These are phyloP conservation scores for Chlorospingus semifuscus DNA, from an alignment of 2,797 vertebrate species.

Conservation along the genomic window DNA sequence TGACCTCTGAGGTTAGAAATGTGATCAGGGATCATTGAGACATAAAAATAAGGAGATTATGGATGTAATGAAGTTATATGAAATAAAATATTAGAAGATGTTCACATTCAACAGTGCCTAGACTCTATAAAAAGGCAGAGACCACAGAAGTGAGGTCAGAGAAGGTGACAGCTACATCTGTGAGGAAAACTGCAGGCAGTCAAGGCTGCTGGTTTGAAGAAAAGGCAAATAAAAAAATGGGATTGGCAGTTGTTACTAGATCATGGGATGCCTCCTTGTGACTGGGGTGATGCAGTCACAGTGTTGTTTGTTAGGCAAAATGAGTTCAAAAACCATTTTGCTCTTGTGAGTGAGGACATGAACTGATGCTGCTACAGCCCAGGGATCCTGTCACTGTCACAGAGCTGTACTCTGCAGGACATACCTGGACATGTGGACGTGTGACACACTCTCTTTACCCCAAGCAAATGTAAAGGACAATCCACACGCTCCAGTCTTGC, in stretches of 20 bases:
- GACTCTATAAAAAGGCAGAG: neutral
- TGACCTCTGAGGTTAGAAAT: neutral
- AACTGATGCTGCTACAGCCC: neutral
- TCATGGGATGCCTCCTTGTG: constrained; percentile 37
- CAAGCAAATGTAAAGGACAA: neutral
- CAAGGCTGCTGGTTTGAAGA: neutral
- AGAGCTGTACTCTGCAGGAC: neutral
- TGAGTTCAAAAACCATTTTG: neutral
- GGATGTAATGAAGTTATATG: neutral
- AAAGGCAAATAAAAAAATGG: neutral
- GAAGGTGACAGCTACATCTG: constrained; percentile 11
- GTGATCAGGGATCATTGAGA: neutral
- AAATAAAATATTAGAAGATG: neutral
- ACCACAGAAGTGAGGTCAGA: neutral
- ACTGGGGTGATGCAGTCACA: neutral
- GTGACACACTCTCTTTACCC: neutral
- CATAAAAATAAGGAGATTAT: neutral
- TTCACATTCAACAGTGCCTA: neutral
- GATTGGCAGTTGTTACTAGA: constrained; percentile 3
- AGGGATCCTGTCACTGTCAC: neutral
- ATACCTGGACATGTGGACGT: neutral
- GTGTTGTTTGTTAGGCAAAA: neutral
- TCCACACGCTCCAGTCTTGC: neutral
- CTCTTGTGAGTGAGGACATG: neutral
- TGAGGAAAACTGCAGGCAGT: constrained; percentile 1